Percentiles rank a stretch among this genome's conserved stretches.
These are phyloP conservation scores for Papilio helenus DNA, from an alignment of 1,140 invertebrate genomes.

Conservation along the genomic window DNA sequence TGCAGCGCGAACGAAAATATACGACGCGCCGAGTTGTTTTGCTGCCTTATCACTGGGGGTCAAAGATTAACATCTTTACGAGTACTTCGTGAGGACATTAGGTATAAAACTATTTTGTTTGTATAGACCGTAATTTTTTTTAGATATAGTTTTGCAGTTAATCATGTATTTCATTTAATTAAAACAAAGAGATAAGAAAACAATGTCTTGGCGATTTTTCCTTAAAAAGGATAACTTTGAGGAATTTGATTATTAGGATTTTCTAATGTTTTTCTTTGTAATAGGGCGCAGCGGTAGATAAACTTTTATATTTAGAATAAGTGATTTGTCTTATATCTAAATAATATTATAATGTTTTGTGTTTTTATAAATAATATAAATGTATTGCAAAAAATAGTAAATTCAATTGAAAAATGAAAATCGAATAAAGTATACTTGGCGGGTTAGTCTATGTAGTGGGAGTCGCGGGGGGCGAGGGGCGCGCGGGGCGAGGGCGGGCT, in stretches of 20 bases:
- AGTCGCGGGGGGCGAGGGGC: constrained; percentile 58
- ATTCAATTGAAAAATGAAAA: neutral
- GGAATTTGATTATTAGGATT: too few species aligned
- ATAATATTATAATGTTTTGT: too few species aligned
- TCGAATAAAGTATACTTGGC: neutral
- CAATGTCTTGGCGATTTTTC: too few species aligned
- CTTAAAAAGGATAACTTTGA: too few species aligned
- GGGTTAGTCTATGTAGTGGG: constrained; percentile 50
- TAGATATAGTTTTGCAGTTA: neutral
- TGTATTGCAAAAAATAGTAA: neutral
- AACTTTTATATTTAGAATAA: too few species aligned
- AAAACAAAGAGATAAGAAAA: too few species aligned
- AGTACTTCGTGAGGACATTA: neutral
- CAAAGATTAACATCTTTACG: constrained; percentile 57
- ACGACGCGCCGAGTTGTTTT: constrained; percentile 79
- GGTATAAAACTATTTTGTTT: neutral
- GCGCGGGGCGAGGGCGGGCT: constrained; percentile 75
- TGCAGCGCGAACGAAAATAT: constrained; percentile 82
- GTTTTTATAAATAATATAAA: too few species aligned
- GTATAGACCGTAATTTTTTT: neutral
- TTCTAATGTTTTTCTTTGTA: too few species aligned
- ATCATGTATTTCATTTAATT: too few species aligned
- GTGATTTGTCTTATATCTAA: too few species aligned
- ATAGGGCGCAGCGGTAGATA: too few species aligned
- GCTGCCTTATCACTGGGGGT: constrained; percentile 78